These are phyloP conservation scores for Danaus melanippus DNA, from an alignment of 1,140 invertebrate species.

Conservation along the genomic window DNA sequence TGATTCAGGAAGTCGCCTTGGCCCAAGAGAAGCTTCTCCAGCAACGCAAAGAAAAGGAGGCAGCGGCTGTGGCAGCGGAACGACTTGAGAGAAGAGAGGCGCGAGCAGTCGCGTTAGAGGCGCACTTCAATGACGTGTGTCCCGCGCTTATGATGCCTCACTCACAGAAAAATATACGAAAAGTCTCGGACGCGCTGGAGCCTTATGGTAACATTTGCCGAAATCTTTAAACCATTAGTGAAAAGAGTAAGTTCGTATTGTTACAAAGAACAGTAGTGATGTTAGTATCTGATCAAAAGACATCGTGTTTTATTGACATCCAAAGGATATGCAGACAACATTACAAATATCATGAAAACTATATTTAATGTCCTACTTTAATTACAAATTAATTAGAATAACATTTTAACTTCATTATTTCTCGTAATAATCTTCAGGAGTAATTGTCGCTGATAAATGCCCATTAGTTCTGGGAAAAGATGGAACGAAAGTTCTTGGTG, in stretches of 20 bases:
- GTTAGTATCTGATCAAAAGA: too few species aligned
- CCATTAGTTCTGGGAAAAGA: constrained; percentile 48
- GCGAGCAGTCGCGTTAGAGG: constrained; percentile 41
- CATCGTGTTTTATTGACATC: too few species aligned
- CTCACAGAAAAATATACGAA: constrained; percentile 55
- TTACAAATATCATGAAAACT: neutral
- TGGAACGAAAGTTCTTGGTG: constrained; percentile 32
- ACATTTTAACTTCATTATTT: neutral
- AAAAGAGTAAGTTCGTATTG: too few species aligned
- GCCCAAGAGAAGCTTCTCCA: constrained; percentile 36
- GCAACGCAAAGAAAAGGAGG: constrained; percentile 37
- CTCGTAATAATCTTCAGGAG: constrained; percentile 29
- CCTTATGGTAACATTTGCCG: constrained; percentile 28
- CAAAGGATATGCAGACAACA: neutral
- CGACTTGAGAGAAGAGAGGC: constrained; percentile 38
- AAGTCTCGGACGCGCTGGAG: constrained; percentile 47
- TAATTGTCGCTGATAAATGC: constrained; percentile 55
- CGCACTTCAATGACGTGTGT: constrained; percentile 48
- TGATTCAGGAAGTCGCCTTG: constrained; percentile 41
- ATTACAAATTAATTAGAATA: too few species aligned
- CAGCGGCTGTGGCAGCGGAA: constrained; percentile 34
- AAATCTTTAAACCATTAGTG: too few species aligned
- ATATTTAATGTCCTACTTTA: neutral
- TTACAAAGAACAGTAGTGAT: too few species aligned
- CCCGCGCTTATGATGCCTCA: constrained; percentile 53